phyloP scores from a whole-genome alignment of 2,113 vertebrate species.

The Tenrec ecaudatus region DNA sequence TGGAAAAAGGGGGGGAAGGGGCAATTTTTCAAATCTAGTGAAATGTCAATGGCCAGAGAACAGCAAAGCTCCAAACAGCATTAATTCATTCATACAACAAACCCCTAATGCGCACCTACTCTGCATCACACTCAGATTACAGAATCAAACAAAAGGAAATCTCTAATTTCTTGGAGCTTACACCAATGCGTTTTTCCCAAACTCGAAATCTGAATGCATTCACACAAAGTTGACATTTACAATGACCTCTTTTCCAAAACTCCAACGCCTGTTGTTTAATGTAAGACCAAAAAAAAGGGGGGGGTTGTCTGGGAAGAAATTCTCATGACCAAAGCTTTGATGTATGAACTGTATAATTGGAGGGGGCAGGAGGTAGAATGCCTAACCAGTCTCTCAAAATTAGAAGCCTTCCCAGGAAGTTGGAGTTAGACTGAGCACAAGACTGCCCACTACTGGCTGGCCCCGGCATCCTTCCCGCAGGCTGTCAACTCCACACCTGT shows the following conservation, averaged over 20 bases:
- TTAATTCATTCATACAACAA: not conserved
- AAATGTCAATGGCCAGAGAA: not conserved
- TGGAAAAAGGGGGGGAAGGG: not conserved
- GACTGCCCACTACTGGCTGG: slow-evolving; percentile 71
- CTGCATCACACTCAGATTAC: not conserved
- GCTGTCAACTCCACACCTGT: slow-evolving; percentile 74
- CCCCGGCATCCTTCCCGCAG: not conserved
- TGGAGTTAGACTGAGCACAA: slow-evolving; percentile 11
- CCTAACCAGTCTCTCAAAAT: slow-evolving; percentile 36
- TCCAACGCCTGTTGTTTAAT: slow-evolving; percentile 8
- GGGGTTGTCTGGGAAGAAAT: not conserved
- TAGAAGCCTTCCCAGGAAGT: not conserved
- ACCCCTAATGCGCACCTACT: not conserved
- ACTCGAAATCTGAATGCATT: not conserved
- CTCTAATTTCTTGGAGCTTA: not conserved
- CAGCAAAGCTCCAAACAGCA: not conserved
- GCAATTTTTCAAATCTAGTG: slow-evolving; percentile 41
- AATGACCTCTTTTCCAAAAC: slow-evolving; percentile 14
- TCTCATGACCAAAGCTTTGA: not conserved
- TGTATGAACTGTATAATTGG: slow-evolving; percentile 2
- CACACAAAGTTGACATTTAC: not conserved
- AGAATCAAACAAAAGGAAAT: not conserved
- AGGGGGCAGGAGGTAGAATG: not conserved
- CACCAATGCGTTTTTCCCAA: slow-evolving; percentile 32
- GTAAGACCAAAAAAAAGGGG: not conserved